Evolutionary conservation across 2,797 vertebrate species (phyloP).

Genomic region (Schizopygopsis malacanthus): DNA sequence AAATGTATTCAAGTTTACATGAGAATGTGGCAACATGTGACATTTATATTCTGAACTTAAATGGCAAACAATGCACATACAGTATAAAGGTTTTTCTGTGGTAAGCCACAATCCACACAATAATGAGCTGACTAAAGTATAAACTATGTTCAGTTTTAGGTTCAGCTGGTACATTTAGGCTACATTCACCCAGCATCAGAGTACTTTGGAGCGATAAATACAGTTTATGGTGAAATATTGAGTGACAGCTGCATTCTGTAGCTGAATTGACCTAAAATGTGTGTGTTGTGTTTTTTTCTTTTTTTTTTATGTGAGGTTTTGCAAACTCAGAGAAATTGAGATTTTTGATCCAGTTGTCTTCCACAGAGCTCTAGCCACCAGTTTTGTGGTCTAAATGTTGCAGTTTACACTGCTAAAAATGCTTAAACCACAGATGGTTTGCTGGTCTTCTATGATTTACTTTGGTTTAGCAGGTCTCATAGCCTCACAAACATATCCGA

Average conservation of each 20-base stretch:
- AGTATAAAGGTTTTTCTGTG: conserved; percentile 6
- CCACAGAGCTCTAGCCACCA: neutral
- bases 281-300: neutral
- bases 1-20: conserved; percentile 17
- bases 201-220: neutral
- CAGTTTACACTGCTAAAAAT: neutral
- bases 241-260: neutral
- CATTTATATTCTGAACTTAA: conserved; percentile 1
- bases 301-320: neutral
- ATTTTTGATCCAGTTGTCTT: neutral
- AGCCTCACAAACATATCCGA: neutral
- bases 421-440: neutral
- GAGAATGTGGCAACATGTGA: conserved; percentile 5
- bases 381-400: neutral
- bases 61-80: conserved; percentile 22
- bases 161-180: neutral
- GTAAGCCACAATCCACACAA: conserved; percentile 20
- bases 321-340: neutral
- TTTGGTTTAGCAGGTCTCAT: neutral
- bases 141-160: neutral
- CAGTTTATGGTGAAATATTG: neutral
- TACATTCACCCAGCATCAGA: neutral
- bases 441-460: neutral
- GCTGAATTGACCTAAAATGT: neutral
- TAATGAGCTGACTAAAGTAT: conserved; percentile 6